phyloP scores from a whole-genome alignment of 2,113 vertebrate genomes.

The Sinocyclocheilus anophthalmus region DNA sequence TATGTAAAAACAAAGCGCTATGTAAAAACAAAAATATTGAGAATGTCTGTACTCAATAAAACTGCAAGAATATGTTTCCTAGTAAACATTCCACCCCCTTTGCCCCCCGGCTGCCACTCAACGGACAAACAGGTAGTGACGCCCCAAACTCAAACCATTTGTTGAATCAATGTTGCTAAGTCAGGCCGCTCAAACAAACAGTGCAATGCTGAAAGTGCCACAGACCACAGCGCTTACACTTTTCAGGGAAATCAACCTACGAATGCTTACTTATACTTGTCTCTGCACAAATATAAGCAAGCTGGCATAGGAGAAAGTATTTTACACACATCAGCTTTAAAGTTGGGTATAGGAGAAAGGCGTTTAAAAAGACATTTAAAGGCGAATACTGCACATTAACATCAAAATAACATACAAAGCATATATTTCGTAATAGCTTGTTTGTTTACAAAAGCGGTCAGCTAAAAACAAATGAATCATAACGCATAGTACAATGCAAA shows the following conservation, averaged over 20 bases:
- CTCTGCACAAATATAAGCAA: background rate
- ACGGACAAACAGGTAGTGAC: background rate
- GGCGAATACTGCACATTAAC: background rate
- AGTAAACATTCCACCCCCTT: background rate
- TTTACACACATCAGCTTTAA: background rate
- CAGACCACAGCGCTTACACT: slow-evolving; percentile 17
- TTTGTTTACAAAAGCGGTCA: background rate
- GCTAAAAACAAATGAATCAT: background rate
- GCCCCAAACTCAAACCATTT: slow-evolving; percentile 21
- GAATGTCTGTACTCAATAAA: background rate
- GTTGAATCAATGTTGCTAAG: slow-evolving; percentile 16
- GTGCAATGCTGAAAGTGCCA: slow-evolving; percentile 9
- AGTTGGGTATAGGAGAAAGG: no score
- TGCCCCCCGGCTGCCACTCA: background rate
- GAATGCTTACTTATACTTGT: background rate
- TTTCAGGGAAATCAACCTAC: slow-evolving; percentile 2
- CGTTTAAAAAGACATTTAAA: background rate
- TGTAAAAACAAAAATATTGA: background rate
- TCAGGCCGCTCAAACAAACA: slow-evolving; percentile 19
- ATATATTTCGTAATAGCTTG: background rate
- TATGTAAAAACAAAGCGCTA: background rate
- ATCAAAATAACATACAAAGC: background rate
- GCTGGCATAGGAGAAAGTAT: background rate
- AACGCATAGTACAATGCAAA: background rate
- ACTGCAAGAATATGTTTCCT: slow-evolving; percentile 11